These are phyloP conservation scores for Drosophila lacicola DNA, from an alignment of 2,888 invertebrate species.

Conservation along the genomic window DNA sequence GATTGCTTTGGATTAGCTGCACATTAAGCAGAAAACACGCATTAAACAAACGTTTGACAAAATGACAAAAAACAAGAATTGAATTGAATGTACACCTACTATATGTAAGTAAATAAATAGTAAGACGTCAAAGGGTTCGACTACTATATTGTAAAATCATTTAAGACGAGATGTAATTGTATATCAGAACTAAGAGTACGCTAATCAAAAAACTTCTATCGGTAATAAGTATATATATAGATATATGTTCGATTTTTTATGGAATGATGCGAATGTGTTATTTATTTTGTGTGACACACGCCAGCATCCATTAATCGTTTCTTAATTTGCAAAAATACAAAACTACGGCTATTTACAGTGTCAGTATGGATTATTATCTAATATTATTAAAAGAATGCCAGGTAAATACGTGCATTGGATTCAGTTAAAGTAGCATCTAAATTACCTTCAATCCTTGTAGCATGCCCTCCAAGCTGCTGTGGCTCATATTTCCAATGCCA, in stretches of 20 bases:
- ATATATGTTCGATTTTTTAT: conserved; percentile 72
- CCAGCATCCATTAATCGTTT: conserved; percentile 79
- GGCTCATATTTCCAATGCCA: conserved; percentile 89
- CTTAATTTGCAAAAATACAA: conserved; percentile 25
- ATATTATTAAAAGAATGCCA: conserved; percentile 19
- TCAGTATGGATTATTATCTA: conserved; percentile 56
- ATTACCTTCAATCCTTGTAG: conserved; percentile 90
- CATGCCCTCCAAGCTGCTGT: conserved; percentile 90
- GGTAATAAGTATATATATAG: conserved; percentile 19
- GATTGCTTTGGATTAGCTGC: conserved; percentile 89
- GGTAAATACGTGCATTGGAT: conserved; percentile 75
- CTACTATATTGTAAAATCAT: conserved; percentile 47
- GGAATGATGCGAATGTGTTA: conserved; percentile 81
- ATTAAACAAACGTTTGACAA: conserved; percentile 24
- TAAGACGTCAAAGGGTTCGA: conserved; percentile 39
- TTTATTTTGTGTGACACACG: conserved; percentile 72
- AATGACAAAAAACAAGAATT: conserved; percentile 1
- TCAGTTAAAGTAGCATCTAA: conserved; percentile 8
- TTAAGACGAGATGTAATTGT: not conserved
- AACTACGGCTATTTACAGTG: conserved; percentile 49
- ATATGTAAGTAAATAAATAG: conserved; percentile 10
- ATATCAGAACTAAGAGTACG: conserved; percentile 19
- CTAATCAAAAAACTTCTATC: conserved; percentile 40
- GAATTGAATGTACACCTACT: conserved; percentile 11
- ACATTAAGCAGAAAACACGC: conserved; percentile 18